Percentiles rank a stretch among this genome's conserved stretches.
Evolutionary conservation across 2,797 vertebrate species (phyloP).

Genomic region (Phoeniculus purpureus): DNA sequence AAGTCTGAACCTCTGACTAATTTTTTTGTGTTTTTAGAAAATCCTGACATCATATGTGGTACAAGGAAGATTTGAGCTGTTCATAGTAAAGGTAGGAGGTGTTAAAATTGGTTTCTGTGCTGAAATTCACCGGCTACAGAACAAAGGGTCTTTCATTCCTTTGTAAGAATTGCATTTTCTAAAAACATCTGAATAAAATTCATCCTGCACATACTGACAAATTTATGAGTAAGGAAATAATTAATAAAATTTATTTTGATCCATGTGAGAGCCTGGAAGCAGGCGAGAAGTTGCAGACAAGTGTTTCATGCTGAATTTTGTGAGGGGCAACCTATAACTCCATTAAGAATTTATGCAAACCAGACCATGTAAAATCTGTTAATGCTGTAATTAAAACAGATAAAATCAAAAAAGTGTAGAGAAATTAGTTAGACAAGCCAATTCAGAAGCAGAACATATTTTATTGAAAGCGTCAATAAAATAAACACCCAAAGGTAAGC

Average conservation of each 20-base stretch:
- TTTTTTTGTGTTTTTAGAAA: not conserved
- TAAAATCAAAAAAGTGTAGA: not conserved
- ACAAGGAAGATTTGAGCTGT: not conserved
- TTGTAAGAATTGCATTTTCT: not conserved
- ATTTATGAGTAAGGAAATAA: not conserved
- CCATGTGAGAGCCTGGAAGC: not conserved
- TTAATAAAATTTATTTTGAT: not conserved
- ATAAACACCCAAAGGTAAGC: not conserved
- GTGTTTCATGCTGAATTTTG: not conserved
- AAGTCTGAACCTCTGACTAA: not conserved
- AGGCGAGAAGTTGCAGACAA: not conserved
- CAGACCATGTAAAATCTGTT: not conserved
- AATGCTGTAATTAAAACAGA: not conserved
- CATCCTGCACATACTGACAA: not conserved
- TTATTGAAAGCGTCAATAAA: not conserved
- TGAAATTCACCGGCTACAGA: not conserved
- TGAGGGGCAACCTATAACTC: not conserved
- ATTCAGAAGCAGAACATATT: not conserved
- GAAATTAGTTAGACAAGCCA: not conserved
- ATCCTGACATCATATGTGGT: not conserved
- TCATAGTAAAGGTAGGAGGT: slow-evolving; percentile 27
- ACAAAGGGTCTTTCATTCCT: slow-evolving; percentile 6
- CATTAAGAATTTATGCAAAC: not conserved
- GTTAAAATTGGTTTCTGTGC: slow-evolving; percentile 3
- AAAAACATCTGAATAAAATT: not conserved